These are phyloP conservation scores for Sigmodon hispidus DNA, from an alignment of 2,113 vertebrate species.

Conservation along the genomic window DNA sequence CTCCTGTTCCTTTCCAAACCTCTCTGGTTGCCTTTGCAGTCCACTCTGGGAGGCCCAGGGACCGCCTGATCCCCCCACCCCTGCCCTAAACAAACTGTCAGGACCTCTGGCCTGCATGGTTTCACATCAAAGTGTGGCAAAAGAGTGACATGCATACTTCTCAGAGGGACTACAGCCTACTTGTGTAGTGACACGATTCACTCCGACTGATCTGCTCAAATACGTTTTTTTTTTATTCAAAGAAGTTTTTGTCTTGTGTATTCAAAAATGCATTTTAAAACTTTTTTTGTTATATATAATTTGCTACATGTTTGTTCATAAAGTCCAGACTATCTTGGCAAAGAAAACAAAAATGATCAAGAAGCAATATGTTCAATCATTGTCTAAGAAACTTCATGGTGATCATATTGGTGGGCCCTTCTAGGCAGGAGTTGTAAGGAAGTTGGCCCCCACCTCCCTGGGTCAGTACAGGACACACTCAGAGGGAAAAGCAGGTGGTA, in stretches of 20 bases:
- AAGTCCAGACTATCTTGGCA: background rate
- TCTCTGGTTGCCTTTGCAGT: background rate
- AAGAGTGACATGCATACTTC: background rate
- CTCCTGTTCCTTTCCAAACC: background rate
- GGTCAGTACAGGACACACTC: background rate
- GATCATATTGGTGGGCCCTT: background rate
- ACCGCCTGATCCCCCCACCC: background rate
- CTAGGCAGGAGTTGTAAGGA: background rate
- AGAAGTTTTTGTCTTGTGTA: background rate
- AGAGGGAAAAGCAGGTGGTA: background rate
- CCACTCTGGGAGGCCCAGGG: background rate
- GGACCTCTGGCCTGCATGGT: background rate
- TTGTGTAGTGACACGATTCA: background rate
- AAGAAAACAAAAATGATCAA: background rate
- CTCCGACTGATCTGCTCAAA: background rate
- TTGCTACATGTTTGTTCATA: background rate
- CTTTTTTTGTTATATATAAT: background rate
- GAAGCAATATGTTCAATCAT: background rate
- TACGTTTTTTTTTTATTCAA: background rate
- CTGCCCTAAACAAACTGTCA: background rate
- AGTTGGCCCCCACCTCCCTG: background rate
- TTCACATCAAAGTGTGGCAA: background rate
- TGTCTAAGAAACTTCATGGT: background rate
- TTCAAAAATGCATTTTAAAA: conserved; percentile 13
- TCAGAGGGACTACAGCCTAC: background rate